Evolutionary conservation across 2,113 vertebrate genomes (phyloP).

Genomic region (Prunella himalayana): DNA sequence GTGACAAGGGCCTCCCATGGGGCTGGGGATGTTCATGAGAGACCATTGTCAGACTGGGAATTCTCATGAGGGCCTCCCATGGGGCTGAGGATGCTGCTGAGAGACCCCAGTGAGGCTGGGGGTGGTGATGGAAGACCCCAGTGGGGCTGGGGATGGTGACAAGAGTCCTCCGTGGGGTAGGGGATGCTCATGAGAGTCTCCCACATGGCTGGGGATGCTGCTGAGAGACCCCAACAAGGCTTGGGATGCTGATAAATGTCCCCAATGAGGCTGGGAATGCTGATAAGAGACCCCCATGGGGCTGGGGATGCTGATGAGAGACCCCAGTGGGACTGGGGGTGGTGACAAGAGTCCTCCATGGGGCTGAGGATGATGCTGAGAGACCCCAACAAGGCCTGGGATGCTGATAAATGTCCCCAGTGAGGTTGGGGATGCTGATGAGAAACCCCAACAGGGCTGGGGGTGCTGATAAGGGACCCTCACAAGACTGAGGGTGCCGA

Average conservation of each 20-base stretch:
- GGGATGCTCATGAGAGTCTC: no score
- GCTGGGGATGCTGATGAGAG: neutral
- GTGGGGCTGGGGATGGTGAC: rapidly evolving
- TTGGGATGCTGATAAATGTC: rapidly evolving
- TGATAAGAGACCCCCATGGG: neutral
- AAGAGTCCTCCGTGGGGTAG: rapidly evolving
- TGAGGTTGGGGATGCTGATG: rapidly evolving
- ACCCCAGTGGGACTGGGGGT: rapidly evolving
- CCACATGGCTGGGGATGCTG: no score
- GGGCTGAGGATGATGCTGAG: rapidly evolving
- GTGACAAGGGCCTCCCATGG: rapidly evolving
- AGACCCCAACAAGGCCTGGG: rapidly evolving
- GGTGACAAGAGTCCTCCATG: rapidly evolving
- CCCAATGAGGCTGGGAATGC: rapidly evolving
- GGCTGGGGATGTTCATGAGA: neutral
- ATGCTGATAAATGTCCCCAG: rapidly evolving
- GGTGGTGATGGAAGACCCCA: no score
- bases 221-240: rapidly evolving
- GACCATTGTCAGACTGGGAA: no score
- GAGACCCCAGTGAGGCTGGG: no score
- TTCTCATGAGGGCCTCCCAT: no score
- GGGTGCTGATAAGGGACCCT: neutral
- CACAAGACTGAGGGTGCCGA: neutral
- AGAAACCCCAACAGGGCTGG: rapidly evolving
- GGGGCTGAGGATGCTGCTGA: rapidly evolving